Evolutionary conservation across 35 echinoderm and acorn worm species (phyloP), one percentile per base, ranked within the genome.

Genomic region (Hemicentrotus pulcherrimus): DNA sequence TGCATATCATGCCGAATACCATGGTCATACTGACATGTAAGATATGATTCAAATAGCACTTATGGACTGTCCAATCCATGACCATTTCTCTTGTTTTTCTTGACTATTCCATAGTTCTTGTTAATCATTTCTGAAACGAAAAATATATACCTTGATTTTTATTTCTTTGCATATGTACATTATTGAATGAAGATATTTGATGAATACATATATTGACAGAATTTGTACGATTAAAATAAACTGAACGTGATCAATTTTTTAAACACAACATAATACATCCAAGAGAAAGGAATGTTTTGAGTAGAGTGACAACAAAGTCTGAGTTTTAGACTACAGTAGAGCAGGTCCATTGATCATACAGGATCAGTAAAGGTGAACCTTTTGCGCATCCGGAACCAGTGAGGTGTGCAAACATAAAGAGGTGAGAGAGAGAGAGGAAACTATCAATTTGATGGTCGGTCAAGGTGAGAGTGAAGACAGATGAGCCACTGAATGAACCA

Each of bases 361-460:
- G 19, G 65, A 78, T 78, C 65, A 78, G 65, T 22, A 78, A 78
- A 78, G 65, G 65, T 78, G 65, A 78, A 78, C 22, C 19, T 78
- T 78, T 78, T 78, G 65, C 65, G 32, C 88, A 90, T 47, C 46
- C 88, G 88, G 88, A 90, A 47, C 14, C 32, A 90, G 88, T 30
- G 88, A 90, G 31, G 88, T 46, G 88, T 90, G 32, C 31, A 47
- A 28, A 41, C 32, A 90, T 90, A 5, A 19, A 47, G 65, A 78
- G 65, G 65, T 78, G 65, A 22, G 50, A 41, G 35, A 35, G 19
- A 12, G 9, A 90, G 46, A 90, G 88, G 88, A 90, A 90, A 19
- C 88, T 90, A 90, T 90, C 88, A 90, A 33, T 90, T 90, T 90
- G 88, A 45, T 19, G 88, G 88, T 90, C 46, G 88, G 88, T 90